These are phyloP conservation scores for Basileuterus tristriatus DNA, from an alignment of 2,797 vertebrate species.

Conservation along the genomic window DNA sequence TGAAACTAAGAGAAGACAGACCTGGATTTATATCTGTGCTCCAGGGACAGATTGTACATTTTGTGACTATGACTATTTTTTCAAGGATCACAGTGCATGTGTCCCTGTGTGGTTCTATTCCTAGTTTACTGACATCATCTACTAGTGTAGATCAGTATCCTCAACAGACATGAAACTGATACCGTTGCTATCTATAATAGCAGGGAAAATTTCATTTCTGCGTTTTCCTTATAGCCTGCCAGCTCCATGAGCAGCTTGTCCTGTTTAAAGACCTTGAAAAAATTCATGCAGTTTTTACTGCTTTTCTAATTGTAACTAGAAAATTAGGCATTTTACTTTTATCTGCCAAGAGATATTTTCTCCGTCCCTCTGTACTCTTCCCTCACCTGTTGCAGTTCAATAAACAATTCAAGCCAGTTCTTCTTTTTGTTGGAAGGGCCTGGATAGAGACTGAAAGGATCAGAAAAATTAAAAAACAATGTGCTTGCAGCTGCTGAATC, in stretches of 20 bases:
- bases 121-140: not conserved
- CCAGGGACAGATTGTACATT: not conserved
- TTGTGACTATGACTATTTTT: not conserved
- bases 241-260: not conserved
- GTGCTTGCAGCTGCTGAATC: not conserved
- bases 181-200: accelerated
- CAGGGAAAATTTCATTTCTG: not conserved
- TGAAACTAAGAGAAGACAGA: constrained; percentile 1
- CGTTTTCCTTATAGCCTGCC: not conserved
- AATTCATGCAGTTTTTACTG: not conserved
- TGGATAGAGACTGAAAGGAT: not conserved
- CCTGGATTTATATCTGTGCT: not conserved
- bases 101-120: not conserved
- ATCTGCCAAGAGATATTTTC: not conserved
- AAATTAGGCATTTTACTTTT: not conserved
- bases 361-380: not conserved
- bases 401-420: not conserved
- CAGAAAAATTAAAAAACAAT: not conserved
- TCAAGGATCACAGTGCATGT: not conserved
- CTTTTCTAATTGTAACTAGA: not conserved
- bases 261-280: not conserved
- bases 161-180: not conserved
- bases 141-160: not conserved
- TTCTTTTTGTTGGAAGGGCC: not conserved
- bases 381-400: not conserved